phyloP scores from a whole-genome alignment of 2,888 invertebrate species.

The Dione vanillae region DNA sequence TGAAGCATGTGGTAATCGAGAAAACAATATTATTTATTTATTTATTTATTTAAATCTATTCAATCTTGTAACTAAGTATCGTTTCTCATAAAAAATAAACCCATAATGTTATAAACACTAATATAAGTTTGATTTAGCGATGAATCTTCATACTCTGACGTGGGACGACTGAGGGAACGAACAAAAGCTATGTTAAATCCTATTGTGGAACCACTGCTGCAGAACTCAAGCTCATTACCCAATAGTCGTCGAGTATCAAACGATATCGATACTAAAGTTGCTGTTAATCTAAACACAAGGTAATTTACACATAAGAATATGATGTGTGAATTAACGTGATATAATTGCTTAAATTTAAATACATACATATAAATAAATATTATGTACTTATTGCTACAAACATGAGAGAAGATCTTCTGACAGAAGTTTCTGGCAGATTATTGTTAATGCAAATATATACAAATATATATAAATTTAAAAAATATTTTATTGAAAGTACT shows the following conservation, averaged over 20 bases:
- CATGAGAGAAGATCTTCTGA: no score
- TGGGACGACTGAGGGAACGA: constrained; percentile 71
- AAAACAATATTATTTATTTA: no score
- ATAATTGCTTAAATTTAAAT: no score
- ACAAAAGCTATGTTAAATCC: constrained; percentile 72
- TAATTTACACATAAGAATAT: constrained; percentile 45
- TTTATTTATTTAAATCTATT: no score
- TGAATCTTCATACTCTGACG: constrained; percentile 77
- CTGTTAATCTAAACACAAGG: constrained; percentile 79
- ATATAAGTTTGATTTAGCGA: constrained; percentile 57
- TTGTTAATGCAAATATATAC: no score
- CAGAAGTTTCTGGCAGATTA: no score
- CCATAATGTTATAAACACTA: background rate
- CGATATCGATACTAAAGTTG: constrained; percentile 71
- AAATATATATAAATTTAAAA: no score
- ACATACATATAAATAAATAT: no score
- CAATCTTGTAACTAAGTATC: no score
- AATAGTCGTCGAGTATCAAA: constrained; percentile 74
- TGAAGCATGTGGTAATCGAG: background rate
- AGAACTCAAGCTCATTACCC: constrained; percentile 69
- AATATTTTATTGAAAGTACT: no score
- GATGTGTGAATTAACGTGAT: no score
- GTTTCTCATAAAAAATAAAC: background rate
- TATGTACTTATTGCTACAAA: no score
- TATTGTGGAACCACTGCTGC: constrained; percentile 63